Percentiles rank a stretch among this genome's conserved stretches.
phyloP scores from a whole-genome alignment of 2,888 invertebrate genomes.

The Tuberolachnus salignus region DNA sequence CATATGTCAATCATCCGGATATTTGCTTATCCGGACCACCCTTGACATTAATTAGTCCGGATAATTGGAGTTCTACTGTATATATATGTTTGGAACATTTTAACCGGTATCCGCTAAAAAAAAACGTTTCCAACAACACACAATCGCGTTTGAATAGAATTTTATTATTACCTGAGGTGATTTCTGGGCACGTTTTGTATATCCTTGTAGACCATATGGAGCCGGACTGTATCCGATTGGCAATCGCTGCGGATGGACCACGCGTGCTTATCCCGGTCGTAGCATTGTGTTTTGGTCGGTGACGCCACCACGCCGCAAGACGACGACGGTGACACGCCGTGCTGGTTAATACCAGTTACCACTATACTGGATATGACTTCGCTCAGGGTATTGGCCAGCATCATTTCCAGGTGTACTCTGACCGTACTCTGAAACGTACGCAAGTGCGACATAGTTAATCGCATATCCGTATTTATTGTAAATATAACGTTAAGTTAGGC shows the following conservation, averaged over 20 bases:
- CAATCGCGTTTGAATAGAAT: no score
- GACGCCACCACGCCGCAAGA: slow-evolving; percentile 65
- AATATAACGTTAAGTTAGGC: no score
- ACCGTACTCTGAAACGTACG: slow-evolving; percentile 64
- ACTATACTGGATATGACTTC: slow-evolving; percentile 65
- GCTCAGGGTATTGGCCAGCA: slow-evolving; percentile 74
- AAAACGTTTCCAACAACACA: no score
- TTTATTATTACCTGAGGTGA: slow-evolving; percentile 68
- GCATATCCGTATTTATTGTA: no score
- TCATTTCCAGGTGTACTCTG: slow-evolving; percentile 75
- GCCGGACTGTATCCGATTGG: slow-evolving; percentile 75
- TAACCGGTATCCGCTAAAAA: no score
- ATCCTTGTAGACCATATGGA: slow-evolving; percentile 77
- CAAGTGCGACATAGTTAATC: no score
- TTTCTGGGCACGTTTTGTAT: slow-evolving; percentile 80
- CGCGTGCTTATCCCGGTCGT: slow-evolving; percentile 80
- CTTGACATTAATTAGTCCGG: no score
- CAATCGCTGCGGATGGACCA: slow-evolving; percentile 80
- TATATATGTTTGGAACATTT: no score
- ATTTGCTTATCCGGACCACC: no score
- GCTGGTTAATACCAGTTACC: slow-evolving; percentile 39
- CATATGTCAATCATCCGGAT: no score
- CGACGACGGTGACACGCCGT: slow-evolving; percentile 61
- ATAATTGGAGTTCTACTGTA: no score
- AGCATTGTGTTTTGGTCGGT: slow-evolving; percentile 70